Evolutionary conservation across 2,113 vertebrate species (phyloP).

Genomic region (Arvicanthis niloticus): DNA sequence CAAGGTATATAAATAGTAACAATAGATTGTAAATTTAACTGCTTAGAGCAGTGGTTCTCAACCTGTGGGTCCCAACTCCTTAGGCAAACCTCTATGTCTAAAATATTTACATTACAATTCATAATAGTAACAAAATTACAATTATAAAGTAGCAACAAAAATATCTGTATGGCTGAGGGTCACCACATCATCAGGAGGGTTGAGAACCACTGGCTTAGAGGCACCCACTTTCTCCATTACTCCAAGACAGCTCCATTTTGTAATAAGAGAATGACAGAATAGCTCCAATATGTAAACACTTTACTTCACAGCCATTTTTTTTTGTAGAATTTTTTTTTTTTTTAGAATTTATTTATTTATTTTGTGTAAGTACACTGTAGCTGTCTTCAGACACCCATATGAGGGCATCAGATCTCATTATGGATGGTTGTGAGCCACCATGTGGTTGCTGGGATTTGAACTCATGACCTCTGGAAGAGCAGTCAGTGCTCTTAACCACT

Average conservation of each 20-base stretch:
- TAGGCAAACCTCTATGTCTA: not conserved
- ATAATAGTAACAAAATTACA: not conserved
- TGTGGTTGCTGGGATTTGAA: too few species aligned
- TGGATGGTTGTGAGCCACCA: too few species aligned
- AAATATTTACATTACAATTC: not conserved
- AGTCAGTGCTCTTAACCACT: too few species aligned
- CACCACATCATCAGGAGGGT: not conserved
- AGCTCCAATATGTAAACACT: not conserved
- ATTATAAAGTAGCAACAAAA: not conserved
- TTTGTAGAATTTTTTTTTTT: slow-evolving; percentile 1
- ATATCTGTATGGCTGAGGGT: not conserved
- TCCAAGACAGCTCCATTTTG: slow-evolving; percentile 24
- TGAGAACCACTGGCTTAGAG: not conserved
- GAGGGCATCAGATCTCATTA: too few species aligned
- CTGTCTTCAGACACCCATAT: too few species aligned
- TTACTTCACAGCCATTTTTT: slow-evolving; percentile 56
- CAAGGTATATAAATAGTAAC: slow-evolving; percentile 14
- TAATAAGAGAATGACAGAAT: slow-evolving; percentile 36
- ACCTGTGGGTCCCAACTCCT: not conserved
- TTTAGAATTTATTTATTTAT: too few species aligned
- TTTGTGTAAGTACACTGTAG: too few species aligned
- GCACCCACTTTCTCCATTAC: not conserved
- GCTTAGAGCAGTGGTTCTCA: not conserved
- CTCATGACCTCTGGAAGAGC: too few species aligned
- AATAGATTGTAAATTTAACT: slow-evolving; percentile 22